Base-by-base conservation (phyloP, 2,888 invertebrate genomes). In the Malacosoma neustria region DNA sequence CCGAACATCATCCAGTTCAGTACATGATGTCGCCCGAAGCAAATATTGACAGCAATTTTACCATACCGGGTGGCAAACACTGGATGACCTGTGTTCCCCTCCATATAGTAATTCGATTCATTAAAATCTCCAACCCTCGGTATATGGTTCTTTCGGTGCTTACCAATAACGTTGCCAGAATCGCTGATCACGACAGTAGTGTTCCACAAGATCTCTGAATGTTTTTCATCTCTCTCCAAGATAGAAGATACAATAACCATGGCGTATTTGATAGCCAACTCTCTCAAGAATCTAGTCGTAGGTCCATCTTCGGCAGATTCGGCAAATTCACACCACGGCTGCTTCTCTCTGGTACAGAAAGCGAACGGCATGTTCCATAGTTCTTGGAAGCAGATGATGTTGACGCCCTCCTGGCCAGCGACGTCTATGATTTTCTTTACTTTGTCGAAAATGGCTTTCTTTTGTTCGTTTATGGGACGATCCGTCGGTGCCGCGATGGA, bases 331-430 rank as follows among this genome's bases (percentile, higher is more conserved):
- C 95, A 95, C 99, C 99, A 99, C 0, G 98, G 99, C 44, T 92
- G 90, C 67, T 97, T 97, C 80, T 98, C 97, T 30, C 99, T 88
- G 0, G 99, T 99, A 72, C 99, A 99, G 77, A 99, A 99, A 0
- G 95, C 97, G 81, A 99, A 99, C 0, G 99, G 99, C 99, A 99
- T 99, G 39, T 93, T 93, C 99, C 99, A 99, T 6, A 97, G 92
- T 76, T 99, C 99, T 79, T 99, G 99, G 59, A 98, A 91, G 63
- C 98, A 98, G 33, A 99, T 74, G 32, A 99, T 88, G 70, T 99
- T 98, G 34, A 96, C 97, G 1, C 92, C 92, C 47, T 91, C 92
- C 35, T 85, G 76, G 0, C 92, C 93, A 0, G 99, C 99, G 1
- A 92, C 90, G 42, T 92, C 89, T 15, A 96, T 90, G n/a, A 97